Base-by-base conservation (phyloP, 2,888 invertebrate species). In the Drosophila monieri region DNA sequence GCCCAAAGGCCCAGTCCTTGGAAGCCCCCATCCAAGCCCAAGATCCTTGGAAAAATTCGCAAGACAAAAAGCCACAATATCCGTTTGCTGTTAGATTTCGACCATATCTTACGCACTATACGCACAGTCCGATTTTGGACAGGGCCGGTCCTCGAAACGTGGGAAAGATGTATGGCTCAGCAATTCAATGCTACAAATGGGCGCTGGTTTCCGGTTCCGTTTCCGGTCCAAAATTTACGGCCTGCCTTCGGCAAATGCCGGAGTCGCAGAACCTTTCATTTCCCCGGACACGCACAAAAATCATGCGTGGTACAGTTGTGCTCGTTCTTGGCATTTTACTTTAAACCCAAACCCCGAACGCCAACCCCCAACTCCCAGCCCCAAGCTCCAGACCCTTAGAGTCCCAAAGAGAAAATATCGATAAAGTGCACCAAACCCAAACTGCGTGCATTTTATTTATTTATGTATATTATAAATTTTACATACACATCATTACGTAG, bases 141-240 rank as follows among this genome's bases (percentile, higher is more conserved):
- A 9, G 27, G 27, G 69, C n/a, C 6, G 56, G 73, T 57, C 46
- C 64, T 53, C 52, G 49, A 51, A 41, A 48, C 52, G 30, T 12
- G 10, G 35, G 65, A 41, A 69, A 79, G 84, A 87, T 84, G 78
- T 68, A 81, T 60, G 60, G 60, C 39, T 18, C 18, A 12, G 49
- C 49, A 46, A 60, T 59, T 59, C 65, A 76, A 55, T 67, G 85
- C 76, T 67, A 77, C 85, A 85, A 88, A 85, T 86, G 88, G 84
- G 74, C 78, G 73, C 72, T 86, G 88, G 88, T 85, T 85, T 85
- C 84, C 84, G 61, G 88, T 85, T 85, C 84, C 84, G 73, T 78
- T 53, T 43, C 18, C 18, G 39, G 39, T 44, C 62, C 66, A 64
- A 85, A 83, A 88, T 84, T 88, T 88, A 83, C 88, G 84, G 65